A percentile compares a stretch with the other conserved stretches of the same genome.
Conservation (phyloP, 2,888 invertebrate genomes). For the Steinernema carpocapsae region DNA sequence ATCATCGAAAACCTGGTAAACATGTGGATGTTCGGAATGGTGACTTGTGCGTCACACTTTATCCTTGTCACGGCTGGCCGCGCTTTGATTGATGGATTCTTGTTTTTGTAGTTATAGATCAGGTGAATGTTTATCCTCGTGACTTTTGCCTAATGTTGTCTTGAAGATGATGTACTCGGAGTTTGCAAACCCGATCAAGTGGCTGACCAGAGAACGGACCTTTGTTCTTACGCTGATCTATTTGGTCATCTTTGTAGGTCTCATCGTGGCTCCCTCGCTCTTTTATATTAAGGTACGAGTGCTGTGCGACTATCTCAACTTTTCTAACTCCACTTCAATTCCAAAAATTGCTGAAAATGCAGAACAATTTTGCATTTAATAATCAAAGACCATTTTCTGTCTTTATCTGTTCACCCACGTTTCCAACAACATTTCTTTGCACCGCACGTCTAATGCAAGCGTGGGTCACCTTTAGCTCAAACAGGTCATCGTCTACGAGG, state of each 20-base stretch:
- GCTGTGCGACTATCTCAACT: not conserved
- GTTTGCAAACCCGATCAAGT: too few relatives aligned
- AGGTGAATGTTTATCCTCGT: conserved; percentile 37
- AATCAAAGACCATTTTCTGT: not conserved
- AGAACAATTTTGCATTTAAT: too few relatives aligned
- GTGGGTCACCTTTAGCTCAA: not conserved
- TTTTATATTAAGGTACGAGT: not conserved
- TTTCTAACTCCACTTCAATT: too few relatives aligned
- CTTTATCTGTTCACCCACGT: not conserved
- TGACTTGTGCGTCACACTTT: conserved; percentile 43
- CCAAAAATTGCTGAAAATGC: too few relatives aligned
- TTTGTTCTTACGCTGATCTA: not conserved
- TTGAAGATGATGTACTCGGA: conserved; percentile 9
- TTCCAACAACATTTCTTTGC: too few relatives aligned
- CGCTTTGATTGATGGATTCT: conserved; percentile 40
- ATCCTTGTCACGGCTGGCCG: conserved; percentile 39
- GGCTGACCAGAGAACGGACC: not conserved
- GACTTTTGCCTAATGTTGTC: not conserved
- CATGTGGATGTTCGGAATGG: conserved; percentile 51
- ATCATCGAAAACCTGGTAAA: conserved; percentile 49
- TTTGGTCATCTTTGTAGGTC: not conserved
- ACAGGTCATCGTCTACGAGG: conserved; percentile 14
- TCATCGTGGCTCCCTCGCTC: not conserved
- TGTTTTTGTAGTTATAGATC: conserved; percentile 40
- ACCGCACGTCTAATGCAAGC: too few relatives aligned